A percentile compares a stretch with the other conserved stretches of the same genome.
Conservation (phyloP, 2,888 invertebrate genomes). For the Tethea ocularis region DNA sequence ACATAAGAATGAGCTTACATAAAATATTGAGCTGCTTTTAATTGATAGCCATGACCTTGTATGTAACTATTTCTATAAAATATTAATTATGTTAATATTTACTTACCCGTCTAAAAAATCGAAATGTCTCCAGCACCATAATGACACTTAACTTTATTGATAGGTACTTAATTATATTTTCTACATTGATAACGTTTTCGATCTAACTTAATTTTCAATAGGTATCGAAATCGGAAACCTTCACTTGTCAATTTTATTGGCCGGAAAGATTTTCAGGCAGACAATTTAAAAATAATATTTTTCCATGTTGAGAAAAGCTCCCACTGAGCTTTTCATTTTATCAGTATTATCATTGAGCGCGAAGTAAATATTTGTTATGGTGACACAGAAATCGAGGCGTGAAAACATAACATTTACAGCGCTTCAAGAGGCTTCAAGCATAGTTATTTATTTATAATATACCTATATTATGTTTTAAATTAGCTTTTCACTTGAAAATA, state of each 20-base stretch:
- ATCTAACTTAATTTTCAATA: slow-evolving; percentile 20
- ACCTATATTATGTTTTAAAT: no score
- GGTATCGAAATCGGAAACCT: slow-evolving; percentile 43
- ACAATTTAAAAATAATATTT: slow-evolving; percentile 23
- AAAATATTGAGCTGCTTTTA: no score
- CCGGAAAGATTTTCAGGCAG: slow-evolving; percentile 40
- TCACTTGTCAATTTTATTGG: slow-evolving; percentile 49
- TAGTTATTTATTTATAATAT: no score
- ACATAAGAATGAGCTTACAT: no score
- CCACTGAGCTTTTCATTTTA: slow-evolving; percentile 34
- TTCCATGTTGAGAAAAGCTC: background rate
- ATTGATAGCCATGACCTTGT: no score
- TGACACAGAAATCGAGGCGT: slow-evolving; percentile 27
- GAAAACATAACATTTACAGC: slow-evolving; percentile 29
- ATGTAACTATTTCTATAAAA: no score
- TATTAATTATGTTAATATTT: background rate
- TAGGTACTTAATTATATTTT: no score
- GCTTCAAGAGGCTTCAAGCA: slow-evolving; percentile 20
- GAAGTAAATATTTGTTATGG: slow-evolving; percentile 59
- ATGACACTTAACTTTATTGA: slow-evolving; percentile 5
- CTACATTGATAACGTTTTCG: slow-evolving; percentile 27
- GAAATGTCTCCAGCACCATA: slow-evolving; percentile 46
- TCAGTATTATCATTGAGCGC: slow-evolving; percentile 41
- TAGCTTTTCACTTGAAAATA: no score
- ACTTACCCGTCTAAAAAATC: slow-evolving; percentile 46